Evolutionary conservation across 2,113 vertebrate species (phyloP), one percentile per base, ranked within the genome.

Genomic region (Lontra canadensis): DNA sequence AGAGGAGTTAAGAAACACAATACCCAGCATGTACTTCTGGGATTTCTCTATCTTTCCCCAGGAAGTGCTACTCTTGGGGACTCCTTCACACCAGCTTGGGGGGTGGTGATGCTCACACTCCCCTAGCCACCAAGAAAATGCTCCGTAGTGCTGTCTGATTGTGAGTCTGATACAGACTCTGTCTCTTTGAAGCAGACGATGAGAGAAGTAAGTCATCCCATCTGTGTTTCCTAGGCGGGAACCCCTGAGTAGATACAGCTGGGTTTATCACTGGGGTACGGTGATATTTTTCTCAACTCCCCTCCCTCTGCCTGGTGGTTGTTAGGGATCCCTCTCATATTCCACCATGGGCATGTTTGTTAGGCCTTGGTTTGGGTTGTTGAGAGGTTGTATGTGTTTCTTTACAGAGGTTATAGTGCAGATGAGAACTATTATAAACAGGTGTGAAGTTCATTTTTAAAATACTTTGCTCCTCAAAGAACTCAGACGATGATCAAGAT

Each of bases 71-170:
- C 20, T 21, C 39, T 4, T 1, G 12, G 49, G 59, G 15, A 69
- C 49, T 39, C 4, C 42, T 25, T 20, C 31, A 42, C 1, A 2
- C 5, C 15, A 71, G 42, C 13, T 6, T 11, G 0, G 17, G 23
- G 5, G 6, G 14, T 55, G 23, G 8, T 55, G 25, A 3, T 34
- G 25, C 31, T 55, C 49, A 52, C 6, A 0, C 20, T n/a, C 29
- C 10, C 3, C 23, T 17, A 55, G 23, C 23, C 26, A n/a, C 63
- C 1, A 3, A 18, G 42, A 61, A 90, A 47, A 57, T n/a, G 14
- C 4, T 42, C 42, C 1, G 0, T 26, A 15, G 31, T 11, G 1
- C 36, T 79, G 42, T 10, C 11, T 26, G 29, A 0, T 65, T 9
- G 20, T 34, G 80, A 80, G 21, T 63, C 42, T 80, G 49, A 12